A percentile compares a stretch with the other conserved stretches of the same genome.
These are phyloP conservation scores for Cataglyphis cursor DNA, from an alignment of 2,888 invertebrate genomes.

Conservation along the genomic window DNA sequence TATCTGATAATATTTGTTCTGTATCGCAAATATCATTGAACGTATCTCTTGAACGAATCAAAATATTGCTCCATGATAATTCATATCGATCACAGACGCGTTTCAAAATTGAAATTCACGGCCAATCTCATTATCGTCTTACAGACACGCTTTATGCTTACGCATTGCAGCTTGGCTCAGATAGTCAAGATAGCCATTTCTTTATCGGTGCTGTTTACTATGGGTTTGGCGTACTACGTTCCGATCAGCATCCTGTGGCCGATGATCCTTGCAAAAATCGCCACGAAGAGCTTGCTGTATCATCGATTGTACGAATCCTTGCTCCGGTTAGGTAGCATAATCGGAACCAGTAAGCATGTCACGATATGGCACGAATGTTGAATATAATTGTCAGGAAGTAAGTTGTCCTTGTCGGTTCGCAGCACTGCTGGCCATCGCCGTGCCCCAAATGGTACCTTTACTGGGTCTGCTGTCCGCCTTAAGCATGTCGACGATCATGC, in stretches of 20 bases:
- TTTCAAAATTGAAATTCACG: not conserved
- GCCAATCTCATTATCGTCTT: not conserved
- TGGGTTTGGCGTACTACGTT: conserved; percentile 90
- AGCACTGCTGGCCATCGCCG: conserved; percentile 88
- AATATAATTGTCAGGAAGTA: conserved; percentile 32
- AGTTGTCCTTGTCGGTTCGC: conserved; percentile 14
- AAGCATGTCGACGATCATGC: conserved; percentile 88
- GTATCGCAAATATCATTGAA: not conserved
- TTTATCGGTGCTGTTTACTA: conserved; percentile 89
- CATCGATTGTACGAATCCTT: conserved; percentile 72
- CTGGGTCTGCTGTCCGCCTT: conserved; percentile 89
- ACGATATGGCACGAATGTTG: not conserved
- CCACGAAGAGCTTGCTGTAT: conserved; percentile 67
- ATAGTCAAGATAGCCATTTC: conserved; percentile 88
- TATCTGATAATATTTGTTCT: not conserved
- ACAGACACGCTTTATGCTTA: not conserved
- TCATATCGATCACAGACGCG: not conserved
- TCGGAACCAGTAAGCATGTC: conserved; percentile 78
- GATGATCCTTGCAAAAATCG: conserved; percentile 83
- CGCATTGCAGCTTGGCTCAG: conserved; percentile 84
- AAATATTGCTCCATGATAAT: conserved; percentile 8
- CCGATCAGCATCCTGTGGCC: conserved; percentile 90
- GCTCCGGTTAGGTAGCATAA: conserved; percentile 80
- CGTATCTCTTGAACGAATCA: not conserved
- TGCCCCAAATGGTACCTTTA: conserved; percentile 88